Evolutionary conservation across 2,888 invertebrate genomes (phyloP), one percentile per base, ranked within the genome.

Genomic region (Oligia latruncula): DNA sequence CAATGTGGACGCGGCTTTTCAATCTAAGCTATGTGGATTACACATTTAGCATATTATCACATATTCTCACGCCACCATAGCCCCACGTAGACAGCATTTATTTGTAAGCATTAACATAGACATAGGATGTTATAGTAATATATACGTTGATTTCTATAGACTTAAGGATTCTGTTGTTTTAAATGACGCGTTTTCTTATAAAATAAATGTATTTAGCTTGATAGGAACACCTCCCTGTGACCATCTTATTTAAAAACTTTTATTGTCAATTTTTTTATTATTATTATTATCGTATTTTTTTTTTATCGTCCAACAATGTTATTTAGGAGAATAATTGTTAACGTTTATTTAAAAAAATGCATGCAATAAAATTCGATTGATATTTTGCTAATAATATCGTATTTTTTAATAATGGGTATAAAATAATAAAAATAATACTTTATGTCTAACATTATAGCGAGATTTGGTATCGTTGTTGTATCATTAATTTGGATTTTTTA

Each of bases 71-170:
- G 46, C 79, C 81, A 82, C 86, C 90, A 91, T 92, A 94, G 92
- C 92, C 92, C 89, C 95, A 94, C 92, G 92, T 95, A 95, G 95
- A 92, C 91, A 93, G 97, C 96, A 96, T 96, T 96, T 97, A 96
- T 95, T 94, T 94, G 78, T 96, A 96, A 97, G 96, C 93, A 96
- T 96, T 96, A 96, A 96, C 95, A 94, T 85, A 83, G 95, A 95
- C 92, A 49, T 96, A 96, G 95, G 89, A 95, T 95, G 95, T 96
- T 96, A 96, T 95, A 96, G 95, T 96, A 97, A 97, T 97, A 96
- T 96, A 96, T 96, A 95, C 93, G 96, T 96, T 97, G 96, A 95
- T 95, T 96, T 96, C 94, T 95, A 89, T 96, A 96, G 95, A 92
- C 90, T 84, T 96, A 96, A 95, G 95, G 89, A 91, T 93, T 95